A percentile compares a stretch with the other conserved stretches of the same genome.
These are phyloP conservation scores for Himalopsyche kuldschensis DNA, from an alignment of 2,888 invertebrate species.

Conservation along the genomic window DNA sequence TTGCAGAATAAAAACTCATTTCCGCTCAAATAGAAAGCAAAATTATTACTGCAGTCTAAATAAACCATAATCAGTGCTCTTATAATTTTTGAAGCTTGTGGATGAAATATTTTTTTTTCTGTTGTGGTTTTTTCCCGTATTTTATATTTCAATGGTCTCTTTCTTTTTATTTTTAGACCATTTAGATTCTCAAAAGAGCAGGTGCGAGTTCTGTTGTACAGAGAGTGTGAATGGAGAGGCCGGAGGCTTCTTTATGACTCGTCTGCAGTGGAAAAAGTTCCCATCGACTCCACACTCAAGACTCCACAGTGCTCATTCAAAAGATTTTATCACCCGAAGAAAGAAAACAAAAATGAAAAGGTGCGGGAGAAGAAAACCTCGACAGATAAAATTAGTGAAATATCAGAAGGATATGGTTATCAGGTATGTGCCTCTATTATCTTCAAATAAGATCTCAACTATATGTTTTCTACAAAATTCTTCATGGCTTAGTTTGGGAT, in stretches of 20 bases:
- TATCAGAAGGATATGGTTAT: slow-evolving; percentile 66
- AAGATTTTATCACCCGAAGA: slow-evolving; percentile 36
- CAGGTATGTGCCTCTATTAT: slow-evolving; percentile 68
- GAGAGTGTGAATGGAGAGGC: slow-evolving; percentile 83
- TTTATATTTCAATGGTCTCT: background rate
- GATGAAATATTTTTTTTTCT: no score
- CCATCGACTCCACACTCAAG: slow-evolving; percentile 44
- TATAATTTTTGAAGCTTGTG: no score
- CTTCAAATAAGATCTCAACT: no score
- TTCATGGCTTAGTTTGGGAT: no score
- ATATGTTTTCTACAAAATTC: no score
- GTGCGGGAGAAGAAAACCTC: slow-evolving; percentile 45
- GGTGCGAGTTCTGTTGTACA: slow-evolving; percentile 80
- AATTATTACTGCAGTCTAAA: no score
- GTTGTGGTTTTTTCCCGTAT: no score
- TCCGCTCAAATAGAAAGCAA: no score
- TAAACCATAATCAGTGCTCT: no score
- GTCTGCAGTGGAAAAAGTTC: slow-evolving; percentile 65
- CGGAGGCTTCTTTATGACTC: slow-evolving; percentile 84
- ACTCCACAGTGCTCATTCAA: slow-evolving; percentile 10
- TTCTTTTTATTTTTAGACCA: slow-evolving; percentile 41
- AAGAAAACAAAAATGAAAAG: slow-evolving; percentile 47
- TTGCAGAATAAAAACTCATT: no score
- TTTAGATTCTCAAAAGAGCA: slow-evolving; percentile 71
- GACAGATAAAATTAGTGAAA: slow-evolving; percentile 59